Evolutionary conservation across 2,888 invertebrate species (phyloP).

Genomic region (Barypeithes pellucidus): DNA sequence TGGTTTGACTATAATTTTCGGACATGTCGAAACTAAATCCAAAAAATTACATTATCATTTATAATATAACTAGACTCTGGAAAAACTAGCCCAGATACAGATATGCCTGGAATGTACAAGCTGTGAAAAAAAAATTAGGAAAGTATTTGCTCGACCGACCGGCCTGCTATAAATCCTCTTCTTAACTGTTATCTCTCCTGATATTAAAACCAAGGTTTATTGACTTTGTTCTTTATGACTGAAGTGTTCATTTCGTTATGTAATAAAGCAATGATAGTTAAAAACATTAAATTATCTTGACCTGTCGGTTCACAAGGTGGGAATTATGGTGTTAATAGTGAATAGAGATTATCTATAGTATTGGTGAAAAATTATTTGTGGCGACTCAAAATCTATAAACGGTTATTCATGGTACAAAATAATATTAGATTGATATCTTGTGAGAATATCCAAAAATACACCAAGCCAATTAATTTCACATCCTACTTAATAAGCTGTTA

Average conservation of each 20-base stretch:
- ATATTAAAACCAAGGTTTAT: background rate
- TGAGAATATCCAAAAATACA: conserved; percentile 30
- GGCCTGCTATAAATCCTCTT: too few relatives aligned
- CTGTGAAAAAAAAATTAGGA: too few relatives aligned
- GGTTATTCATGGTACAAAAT: conserved; percentile 34
- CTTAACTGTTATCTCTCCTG: too few relatives aligned
- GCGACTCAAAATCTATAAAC: conserved; percentile 40
- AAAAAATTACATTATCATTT: too few relatives aligned
- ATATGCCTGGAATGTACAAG: too few relatives aligned
- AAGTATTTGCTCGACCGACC: too few relatives aligned
- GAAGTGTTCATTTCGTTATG: background rate
- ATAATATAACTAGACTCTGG: too few relatives aligned
- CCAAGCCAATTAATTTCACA: too few relatives aligned
- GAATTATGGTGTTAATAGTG: background rate
- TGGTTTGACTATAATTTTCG: too few relatives aligned
- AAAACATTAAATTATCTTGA: conserved; percentile 12
- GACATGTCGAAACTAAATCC: too few relatives aligned
- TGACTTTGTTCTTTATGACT: background rate
- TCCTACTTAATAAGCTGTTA: too few relatives aligned
- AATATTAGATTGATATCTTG: conserved; percentile 40
- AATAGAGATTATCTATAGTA: background rate
- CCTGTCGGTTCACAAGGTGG: conserved; percentile 12
- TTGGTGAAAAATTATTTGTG: conserved; percentile 29
- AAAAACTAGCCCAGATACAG: too few relatives aligned
- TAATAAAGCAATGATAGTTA: background rate